Evolutionary conservation across 1,140 invertebrate genomes (phyloP), one percentile per base, ranked within the genome.

Genomic region (Zaprionus ornatus): DNA sequence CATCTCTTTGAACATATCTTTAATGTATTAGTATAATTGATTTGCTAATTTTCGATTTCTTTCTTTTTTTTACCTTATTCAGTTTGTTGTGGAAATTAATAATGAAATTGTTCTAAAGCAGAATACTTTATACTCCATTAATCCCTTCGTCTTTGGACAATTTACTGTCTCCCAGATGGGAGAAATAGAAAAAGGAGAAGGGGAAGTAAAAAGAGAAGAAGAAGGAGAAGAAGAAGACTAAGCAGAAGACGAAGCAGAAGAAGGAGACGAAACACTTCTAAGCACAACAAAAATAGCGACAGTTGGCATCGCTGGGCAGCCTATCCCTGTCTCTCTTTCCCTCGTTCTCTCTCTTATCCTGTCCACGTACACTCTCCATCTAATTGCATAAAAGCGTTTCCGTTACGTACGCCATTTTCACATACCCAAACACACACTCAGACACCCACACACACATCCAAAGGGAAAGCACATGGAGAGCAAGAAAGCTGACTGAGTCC

Each of bases 381-480:
- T 88, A 88, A 88, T 88, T 88, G 84, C 90, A 88, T 88, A 90
- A 88, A 88, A 88, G 86, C 75, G 84, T 85, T 88, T 88, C 84
- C 84, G 85, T 90, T 88, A 90, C 78, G 84, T 88, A 81, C 84
- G 85, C 84, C 85, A 88, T 88, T 88, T 88, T 90, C 66, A 82
- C 77, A 67, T 45, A 63, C 60, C 56, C 50, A 62, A 35, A 67
- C 62, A 50, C 21, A 50, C 21, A 56, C 9, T 52, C 69, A 55
- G 17, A 32, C 37, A 42, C 54, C 15, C 29, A 10, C 23, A 55
- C 63, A 65, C 63, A 55, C 15, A 50, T 21, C 12, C 15, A 45
- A n/a, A 40, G 15, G 2, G 3, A 3, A 21, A 62, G 50, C 68
- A 59, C 32, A 59, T 42, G 50, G 15, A 55, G 57, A 56, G 66